A percentile compares a stretch with the other conserved stretches of the same genome.
Conservation (phyloP, 2,888 invertebrate species). For the Belgica antarctica region DNA sequence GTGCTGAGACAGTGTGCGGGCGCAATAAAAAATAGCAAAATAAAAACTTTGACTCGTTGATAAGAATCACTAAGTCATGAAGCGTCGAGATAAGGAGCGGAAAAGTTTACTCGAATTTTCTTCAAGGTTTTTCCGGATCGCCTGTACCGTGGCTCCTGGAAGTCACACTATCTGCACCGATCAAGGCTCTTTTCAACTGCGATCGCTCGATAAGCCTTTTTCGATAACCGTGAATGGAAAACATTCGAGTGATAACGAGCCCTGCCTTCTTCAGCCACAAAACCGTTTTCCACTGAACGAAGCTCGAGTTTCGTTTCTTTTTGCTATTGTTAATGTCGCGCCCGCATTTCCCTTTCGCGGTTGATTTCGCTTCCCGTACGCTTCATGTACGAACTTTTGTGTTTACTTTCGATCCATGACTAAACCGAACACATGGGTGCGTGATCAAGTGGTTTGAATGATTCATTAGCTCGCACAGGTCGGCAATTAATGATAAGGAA, state of each 20-base stretch:
- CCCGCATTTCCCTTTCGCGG: slow-evolving; percentile 40
- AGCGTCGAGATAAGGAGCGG: too few species aligned
- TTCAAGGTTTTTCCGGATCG: too few species aligned
- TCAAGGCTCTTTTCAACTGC: too few species aligned
- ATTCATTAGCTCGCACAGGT: background rate
- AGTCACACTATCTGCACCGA: too few species aligned
- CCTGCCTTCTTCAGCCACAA: background rate
- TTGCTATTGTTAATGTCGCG: slow-evolving; percentile 20
- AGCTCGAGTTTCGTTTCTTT: background rate
- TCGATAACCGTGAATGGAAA: background rate
- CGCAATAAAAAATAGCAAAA: slow-evolving; percentile 3
- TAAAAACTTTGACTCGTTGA: too few species aligned
- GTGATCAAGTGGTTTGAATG: slow-evolving; percentile 35
- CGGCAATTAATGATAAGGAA: background rate
- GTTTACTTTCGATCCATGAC: slow-evolving; percentile 7
- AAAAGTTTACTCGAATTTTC: too few species aligned
- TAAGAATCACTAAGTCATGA: too few species aligned
- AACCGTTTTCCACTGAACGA: background rate
- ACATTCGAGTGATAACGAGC: background rate
- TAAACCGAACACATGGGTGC: slow-evolving; percentile 27
- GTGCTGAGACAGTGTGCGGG: background rate
- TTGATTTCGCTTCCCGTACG: slow-evolving; percentile 23
- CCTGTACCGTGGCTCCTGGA: too few species aligned
- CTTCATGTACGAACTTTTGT: background rate
- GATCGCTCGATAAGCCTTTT: too few species aligned